A percentile compares a stretch with the other conserved stretches of the same genome.
These are phyloP conservation scores for Scotopteryx bipunctaria DNA, from an alignment of 2,888 invertebrate genomes.

Conservation along the genomic window DNA sequence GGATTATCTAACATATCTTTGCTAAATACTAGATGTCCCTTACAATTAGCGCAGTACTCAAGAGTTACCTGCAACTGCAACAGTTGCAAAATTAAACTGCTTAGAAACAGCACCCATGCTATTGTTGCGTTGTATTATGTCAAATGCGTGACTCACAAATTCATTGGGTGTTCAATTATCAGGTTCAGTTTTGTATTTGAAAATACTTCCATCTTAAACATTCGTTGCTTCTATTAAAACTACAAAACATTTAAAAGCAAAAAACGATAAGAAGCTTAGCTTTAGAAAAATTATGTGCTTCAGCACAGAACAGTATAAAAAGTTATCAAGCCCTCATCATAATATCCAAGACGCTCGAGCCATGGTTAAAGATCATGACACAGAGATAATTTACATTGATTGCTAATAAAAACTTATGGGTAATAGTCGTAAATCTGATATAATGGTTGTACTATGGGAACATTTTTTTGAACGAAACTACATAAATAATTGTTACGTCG, in stretches of 20 bases:
- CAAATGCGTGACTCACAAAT: slow-evolving; percentile 40
- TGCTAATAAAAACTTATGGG: slow-evolving; percentile 30
- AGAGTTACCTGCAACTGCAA: slow-evolving; percentile 17
- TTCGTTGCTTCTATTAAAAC: too few species aligned
- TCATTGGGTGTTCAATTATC: slow-evolving; percentile 10
- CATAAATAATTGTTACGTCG: slow-evolving; percentile 41
- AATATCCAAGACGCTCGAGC: neutral
- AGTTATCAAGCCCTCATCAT: too few species aligned
- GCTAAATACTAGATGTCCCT: slow-evolving; percentile 19
- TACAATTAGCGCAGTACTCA: slow-evolving; percentile 26
- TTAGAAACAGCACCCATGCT: slow-evolving; percentile 23
- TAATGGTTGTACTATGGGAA: slow-evolving; percentile 32
- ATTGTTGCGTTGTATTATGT: slow-evolving; percentile 16
- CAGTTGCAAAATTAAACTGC: slow-evolving; percentile 31
- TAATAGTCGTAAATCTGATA: slow-evolving; percentile 29
- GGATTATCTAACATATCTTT: slow-evolving; percentile 15
- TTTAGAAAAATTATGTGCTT: too few species aligned
- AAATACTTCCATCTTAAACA: neutral
- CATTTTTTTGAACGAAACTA: slow-evolving; percentile 40
- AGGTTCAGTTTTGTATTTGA: neutral
- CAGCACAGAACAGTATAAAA: too few species aligned
- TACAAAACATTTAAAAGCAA: too few species aligned
- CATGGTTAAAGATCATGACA: slow-evolving; percentile 15
- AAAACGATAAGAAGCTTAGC: too few species aligned
- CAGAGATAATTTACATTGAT: slow-evolving; percentile 18